Base-by-base conservation (phyloP, 2,113 vertebrate genomes). In the Peucedramus taeniatus region DNA sequence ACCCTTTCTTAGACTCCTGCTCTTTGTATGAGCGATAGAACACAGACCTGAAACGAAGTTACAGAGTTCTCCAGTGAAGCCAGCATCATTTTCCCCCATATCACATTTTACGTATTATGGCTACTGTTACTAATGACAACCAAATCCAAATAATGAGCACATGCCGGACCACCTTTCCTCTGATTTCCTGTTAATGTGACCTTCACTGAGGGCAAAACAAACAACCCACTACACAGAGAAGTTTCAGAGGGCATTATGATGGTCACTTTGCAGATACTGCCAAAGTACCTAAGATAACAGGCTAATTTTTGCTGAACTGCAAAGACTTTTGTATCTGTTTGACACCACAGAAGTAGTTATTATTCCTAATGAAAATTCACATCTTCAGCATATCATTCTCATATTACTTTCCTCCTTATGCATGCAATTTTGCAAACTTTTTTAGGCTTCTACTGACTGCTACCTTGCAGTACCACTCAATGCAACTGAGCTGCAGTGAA, bases 1-100 rank as follows among this genome's bases (percentile, higher is more conserved):
- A 99, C 14, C 99, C 99, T 94, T 99, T 99, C 94, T 99, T 99
- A 11, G 99, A 99, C 93, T 99, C 99, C 92, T 99, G 99, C 90
- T 99, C 99, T 98, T 99, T 99, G 96, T 99, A 99, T 3, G 99
- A 99, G 28, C 99, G 99, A 90, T 99, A 99, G 95, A 99, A 99
- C 37, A 99, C 99, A 50, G 99, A 99, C 94, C 99, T 99, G 97
- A 87, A 96, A 97, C 7, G 57, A 82, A 87, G 56, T 35, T 37
- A 70, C 1, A 56, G 56, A 87, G 26, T 23, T 77, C 31, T 83
- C 30, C 69, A 84, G 76, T 87, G 60, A 82, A 57, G 54, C 19
- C 18, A 53, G 27, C 23, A 68, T 20, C 1, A 15, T 28, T 76
- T 56, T 35, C 60, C 18, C 60, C 60, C 19, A 57, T 3, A 44